phyloP scores from a whole-genome alignment of 1,140 invertebrate genomes.

The Heterodera carotae region DNA sequence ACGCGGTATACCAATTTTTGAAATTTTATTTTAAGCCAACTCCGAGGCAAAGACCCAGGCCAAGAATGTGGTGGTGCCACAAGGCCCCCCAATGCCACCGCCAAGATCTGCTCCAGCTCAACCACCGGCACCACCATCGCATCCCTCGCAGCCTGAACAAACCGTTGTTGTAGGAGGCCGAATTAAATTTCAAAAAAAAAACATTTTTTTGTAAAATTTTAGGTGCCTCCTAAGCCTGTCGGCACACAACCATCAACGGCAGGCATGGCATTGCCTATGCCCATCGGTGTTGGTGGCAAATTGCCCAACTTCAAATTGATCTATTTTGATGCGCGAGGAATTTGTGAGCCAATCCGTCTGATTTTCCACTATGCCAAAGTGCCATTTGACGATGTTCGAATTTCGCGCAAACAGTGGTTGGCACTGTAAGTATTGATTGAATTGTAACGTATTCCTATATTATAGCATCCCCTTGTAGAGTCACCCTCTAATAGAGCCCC shows the following conservation, averaged over 20 bases:
- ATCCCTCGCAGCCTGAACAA: neutral
- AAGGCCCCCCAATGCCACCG: neutral
- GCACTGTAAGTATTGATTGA: slow-evolving; percentile 41
- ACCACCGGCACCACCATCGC: slow-evolving; percentile 3
- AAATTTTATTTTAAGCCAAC: neutral
- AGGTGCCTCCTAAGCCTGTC: neutral
- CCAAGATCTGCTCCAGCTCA: neutral
- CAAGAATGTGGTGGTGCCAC: neutral
- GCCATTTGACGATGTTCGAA: slow-evolving; percentile 40
- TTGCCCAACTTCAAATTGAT: slow-evolving; percentile 31
- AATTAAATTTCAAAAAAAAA: neutral
- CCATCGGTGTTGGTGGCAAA: slow-evolving; percentile 3
- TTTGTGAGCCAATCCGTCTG: slow-evolving; percentile 26
- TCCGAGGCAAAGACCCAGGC: neutral
- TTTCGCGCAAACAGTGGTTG: slow-evolving; percentile 45
- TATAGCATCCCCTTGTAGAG: no score
- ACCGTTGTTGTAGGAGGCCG: neutral
- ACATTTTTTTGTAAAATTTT: neutral
- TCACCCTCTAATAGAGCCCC: no score
- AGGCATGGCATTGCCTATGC: slow-evolving; percentile 15
- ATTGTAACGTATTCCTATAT: no score
- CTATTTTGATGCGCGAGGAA: slow-evolving; percentile 29
- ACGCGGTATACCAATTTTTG: no score
- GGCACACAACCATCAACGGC: neutral
- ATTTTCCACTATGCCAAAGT: slow-evolving; percentile 31